phyloP scores from a whole-genome alignment of 2,888 invertebrate genomes.

The Ochropleura plecta region DNA sequence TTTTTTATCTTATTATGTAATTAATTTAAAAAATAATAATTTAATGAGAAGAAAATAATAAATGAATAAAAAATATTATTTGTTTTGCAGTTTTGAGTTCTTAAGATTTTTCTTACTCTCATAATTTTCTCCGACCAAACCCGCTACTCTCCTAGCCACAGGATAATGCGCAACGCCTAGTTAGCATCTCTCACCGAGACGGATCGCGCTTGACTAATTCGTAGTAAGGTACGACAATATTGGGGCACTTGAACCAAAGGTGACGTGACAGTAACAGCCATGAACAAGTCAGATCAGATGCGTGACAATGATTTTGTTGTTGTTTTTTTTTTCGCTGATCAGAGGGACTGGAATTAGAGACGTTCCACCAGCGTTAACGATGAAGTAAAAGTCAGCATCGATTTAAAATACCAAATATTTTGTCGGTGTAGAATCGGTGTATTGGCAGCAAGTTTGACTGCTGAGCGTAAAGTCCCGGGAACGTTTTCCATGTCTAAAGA shows the following conservation, averaged over 20 bases:
- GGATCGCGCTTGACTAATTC: constrained; percentile 71
- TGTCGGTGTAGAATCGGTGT: not conserved
- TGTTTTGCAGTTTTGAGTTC: no score
- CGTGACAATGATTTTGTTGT: constrained; percentile 7
- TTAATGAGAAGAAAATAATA: no score
- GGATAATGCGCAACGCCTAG: constrained; percentile 81
- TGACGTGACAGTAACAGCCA: constrained; percentile 53
- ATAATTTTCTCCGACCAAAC: not conserved
- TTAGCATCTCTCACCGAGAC: constrained; percentile 74
- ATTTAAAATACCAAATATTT: not conserved
- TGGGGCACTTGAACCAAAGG: constrained; percentile 69
- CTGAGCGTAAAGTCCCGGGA: not conserved
- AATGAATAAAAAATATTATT: no score
- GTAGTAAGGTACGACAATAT: constrained; percentile 56
- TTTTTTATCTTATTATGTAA: no score
- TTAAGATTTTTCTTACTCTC: no score
- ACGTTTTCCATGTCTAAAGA: not conserved
- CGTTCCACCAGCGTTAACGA: not conserved
- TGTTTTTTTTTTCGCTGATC: not conserved
- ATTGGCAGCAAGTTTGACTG: not conserved
- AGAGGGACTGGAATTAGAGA: not conserved
- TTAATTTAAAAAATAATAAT: no score
- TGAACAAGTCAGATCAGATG: constrained; percentile 27
- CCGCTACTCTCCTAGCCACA: constrained; percentile 65
- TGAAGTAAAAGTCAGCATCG: not conserved